Percentiles rank a stretch among this genome's conserved stretches.
These are phyloP conservation scores for Nothoprocta pentlandii DNA, from an alignment of 2,113 vertebrate genomes.

Conservation along the genomic window DNA sequence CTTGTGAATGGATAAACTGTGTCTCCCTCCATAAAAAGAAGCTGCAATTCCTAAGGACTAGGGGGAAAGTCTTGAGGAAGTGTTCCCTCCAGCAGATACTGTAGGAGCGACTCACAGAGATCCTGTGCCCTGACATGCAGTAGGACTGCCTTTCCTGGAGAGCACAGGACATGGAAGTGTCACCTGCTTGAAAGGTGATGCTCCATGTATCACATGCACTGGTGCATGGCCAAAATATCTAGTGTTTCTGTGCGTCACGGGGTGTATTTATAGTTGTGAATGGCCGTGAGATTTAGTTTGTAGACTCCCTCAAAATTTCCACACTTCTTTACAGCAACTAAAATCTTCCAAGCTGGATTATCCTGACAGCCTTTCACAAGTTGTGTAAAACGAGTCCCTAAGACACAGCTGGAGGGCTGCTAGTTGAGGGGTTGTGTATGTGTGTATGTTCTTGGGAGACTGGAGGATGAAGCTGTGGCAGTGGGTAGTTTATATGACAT, in stretches of 20 bases:
- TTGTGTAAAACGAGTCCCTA: neutral
- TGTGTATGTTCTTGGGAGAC: neutral
- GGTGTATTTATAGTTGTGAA: neutral
- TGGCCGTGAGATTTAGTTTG: neutral
- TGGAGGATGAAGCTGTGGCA: neutral
- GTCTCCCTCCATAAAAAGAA: conserved; percentile 1
- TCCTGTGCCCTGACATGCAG: fast-evolving
- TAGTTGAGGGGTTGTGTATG: neutral
- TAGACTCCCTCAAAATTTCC: neutral
- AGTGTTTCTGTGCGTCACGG: neutral
- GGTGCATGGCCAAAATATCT: neutral
- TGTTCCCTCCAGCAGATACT: neutral
- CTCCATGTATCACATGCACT: neutral
- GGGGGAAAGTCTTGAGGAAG: neutral
- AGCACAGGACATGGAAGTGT: neutral
- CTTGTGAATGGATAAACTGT: neutral
- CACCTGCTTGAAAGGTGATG: neutral
- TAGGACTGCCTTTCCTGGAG: neutral
- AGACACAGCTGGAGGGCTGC: fast-evolving
- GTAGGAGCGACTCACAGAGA: neutral
- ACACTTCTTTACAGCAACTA: neutral
- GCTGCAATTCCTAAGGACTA: neutral
- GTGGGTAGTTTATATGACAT: neutral
- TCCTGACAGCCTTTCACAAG: neutral
- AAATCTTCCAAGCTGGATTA: neutral